These are phyloP conservation scores for Hippopotamus amphibius DNA, from an alignment of 2,113 vertebrate species.

Conservation along the genomic window DNA sequence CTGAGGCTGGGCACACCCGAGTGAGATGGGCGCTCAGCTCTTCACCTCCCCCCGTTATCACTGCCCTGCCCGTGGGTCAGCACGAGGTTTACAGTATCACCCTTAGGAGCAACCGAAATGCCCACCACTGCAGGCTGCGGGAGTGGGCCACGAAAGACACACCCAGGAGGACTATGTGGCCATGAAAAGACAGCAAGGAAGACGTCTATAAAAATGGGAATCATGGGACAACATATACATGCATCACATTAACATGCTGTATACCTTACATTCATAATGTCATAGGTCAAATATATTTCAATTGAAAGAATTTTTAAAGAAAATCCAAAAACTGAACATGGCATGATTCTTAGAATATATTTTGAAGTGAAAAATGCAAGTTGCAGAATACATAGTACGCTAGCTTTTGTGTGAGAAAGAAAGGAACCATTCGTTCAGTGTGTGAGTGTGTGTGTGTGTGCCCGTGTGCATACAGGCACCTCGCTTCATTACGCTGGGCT, in stretches of 20 bases:
- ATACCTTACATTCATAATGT: background rate
- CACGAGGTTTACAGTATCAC: accelerated
- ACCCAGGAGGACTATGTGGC: background rate
- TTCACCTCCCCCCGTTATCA: background rate
- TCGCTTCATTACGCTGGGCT: background rate
- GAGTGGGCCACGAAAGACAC: accelerated
- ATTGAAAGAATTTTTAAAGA: background rate
- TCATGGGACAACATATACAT: background rate
- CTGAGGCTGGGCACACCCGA: accelerated
- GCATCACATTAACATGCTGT: no score
- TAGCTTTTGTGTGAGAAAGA: background rate
- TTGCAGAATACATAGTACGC: background rate
- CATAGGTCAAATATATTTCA: background rate
- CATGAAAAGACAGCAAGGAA: accelerated
- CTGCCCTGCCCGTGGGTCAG: background rate
- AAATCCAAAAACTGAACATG: background rate
- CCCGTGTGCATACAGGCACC: accelerated
- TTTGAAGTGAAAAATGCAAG: background rate
- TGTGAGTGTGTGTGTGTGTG: no score
- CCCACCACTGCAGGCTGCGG: background rate
- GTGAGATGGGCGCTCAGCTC: accelerated
- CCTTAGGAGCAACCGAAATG: background rate
- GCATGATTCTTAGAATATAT: background rate
- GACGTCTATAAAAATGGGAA: background rate
- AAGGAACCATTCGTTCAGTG: background rate